Evolutionary conservation across 2,113 vertebrate species (phyloP).

Genomic region (Australoheros scitulus): DNA sequence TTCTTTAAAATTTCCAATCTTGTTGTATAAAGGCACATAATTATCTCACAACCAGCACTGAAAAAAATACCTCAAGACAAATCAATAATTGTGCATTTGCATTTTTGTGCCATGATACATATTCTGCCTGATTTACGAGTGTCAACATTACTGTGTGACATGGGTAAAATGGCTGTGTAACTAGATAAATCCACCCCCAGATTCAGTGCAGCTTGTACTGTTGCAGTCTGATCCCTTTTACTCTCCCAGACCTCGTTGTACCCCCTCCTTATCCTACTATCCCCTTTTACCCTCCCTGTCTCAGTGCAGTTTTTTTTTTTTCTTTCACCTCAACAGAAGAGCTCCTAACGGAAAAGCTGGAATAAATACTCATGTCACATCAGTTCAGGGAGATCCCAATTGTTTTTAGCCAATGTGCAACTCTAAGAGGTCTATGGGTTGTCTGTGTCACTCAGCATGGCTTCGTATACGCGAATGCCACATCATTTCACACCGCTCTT

Average conservation of each 20-base stretch:
- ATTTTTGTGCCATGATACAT: background rate
- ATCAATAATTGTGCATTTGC: background rate
- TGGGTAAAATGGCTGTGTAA: background rate
- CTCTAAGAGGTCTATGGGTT: conserved; percentile 49
- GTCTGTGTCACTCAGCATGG: conserved; percentile 45
- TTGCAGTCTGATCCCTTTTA: conserved; percentile 14
- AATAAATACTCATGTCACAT: conserved; percentile 74
- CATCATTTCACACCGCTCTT: conserved; percentile 26
- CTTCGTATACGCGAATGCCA: conserved; percentile 1
- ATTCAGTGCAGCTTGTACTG: background rate
- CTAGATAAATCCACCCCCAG: background rate
- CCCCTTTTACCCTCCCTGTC: conserved; percentile 22
- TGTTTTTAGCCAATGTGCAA: conserved; percentile 69
- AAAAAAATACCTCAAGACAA: background rate
- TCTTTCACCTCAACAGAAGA: conserved; percentile 29
- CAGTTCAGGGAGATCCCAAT: conserved; percentile 73
- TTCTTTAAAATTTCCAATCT: background rate
- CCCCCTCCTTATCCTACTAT: background rate
- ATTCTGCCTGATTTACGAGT: background rate
- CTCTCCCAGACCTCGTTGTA: background rate
- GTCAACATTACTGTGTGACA: background rate
- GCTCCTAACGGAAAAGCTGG: conserved; percentile 55
- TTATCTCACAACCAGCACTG: background rate
- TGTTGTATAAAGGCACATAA: background rate
- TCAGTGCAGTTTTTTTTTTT: conserved; percentile 19